Evolutionary conservation across 1,140 invertebrate genomes (phyloP).

Genomic region (Pseudomyrmex dendroicus): DNA sequence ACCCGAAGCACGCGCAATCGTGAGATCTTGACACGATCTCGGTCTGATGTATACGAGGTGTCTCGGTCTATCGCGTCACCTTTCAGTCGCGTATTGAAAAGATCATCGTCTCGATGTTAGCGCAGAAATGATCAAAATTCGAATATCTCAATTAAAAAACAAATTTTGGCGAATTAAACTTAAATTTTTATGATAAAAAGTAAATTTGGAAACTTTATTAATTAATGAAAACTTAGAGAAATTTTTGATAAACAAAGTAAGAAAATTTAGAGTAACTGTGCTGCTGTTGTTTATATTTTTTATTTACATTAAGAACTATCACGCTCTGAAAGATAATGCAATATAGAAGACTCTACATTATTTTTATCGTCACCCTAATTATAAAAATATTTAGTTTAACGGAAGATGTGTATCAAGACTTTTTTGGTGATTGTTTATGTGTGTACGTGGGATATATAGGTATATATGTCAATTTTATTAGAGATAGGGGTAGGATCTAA

Average conservation of each 20-base stretch:
- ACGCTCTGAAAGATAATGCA: conserved; percentile 9
- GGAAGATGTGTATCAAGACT: neutral
- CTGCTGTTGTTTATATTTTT: neutral
- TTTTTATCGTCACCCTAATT: conserved; percentile 44
- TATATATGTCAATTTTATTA: neutral
- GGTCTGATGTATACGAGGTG: conserved; percentile 18
- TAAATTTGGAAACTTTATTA: neutral
- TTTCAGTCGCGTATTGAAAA: conserved; percentile 11
- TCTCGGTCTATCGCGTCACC: neutral
- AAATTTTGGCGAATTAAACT: neutral
- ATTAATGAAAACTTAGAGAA: neutral
- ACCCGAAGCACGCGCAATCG: conserved; percentile 82
- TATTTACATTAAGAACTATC: neutral
- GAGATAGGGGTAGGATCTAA: neutral
- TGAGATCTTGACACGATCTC: conserved; percentile 63
- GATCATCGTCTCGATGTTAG: neutral
- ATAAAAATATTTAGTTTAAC: neutral
- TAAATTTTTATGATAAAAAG: neutral
- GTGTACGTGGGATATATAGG: neutral
- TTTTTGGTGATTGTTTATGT: neutral
- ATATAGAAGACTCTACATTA: neutral
- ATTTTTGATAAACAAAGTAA: neutral
- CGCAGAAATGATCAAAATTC: neutral
- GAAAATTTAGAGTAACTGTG: neutral
- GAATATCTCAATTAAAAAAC: neutral